A percentile compares a stretch with the other conserved stretches of the same genome.
phyloP scores from a whole-genome alignment of 2,888 invertebrate genomes.

The Troides aeacus region DNA sequence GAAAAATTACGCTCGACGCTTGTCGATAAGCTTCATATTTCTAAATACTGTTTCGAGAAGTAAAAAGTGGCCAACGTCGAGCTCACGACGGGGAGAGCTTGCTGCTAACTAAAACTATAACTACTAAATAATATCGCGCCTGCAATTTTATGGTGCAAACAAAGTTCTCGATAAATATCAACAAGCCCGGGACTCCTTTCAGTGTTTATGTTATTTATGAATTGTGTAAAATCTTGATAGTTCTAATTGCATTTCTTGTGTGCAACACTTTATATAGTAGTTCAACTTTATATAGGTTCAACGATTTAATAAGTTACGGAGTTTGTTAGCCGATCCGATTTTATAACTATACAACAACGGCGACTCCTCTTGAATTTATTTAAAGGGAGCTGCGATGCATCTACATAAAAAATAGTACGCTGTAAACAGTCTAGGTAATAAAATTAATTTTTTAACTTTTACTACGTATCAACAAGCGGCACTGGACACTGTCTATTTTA shows the following conservation, averaged over 20 bases:
- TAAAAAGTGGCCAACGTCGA: conserved; percentile 16
- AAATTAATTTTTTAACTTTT: no score
- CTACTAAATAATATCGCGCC: conserved; percentile 24
- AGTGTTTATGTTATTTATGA: conserved; percentile 22
- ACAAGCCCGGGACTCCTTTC: conserved; percentile 19
- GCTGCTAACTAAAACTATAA: conserved; percentile 15
- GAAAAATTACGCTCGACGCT: conserved; percentile 53
- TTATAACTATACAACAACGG: no score
- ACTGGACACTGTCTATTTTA: no score
- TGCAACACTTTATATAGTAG: background rate
- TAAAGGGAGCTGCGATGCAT: no score
- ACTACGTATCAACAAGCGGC: no score
- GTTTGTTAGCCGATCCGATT: no score
- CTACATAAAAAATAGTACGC: no score
- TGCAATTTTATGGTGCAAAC: conserved; percentile 29
- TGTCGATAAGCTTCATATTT: conserved; percentile 41
- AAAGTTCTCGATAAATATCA: conserved; percentile 26
- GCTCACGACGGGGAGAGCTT: conserved; percentile 8
- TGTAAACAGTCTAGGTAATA: no score
- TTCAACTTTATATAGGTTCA: background rate
- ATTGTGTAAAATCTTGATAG: conserved; percentile 17
- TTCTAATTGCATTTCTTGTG: background rate
- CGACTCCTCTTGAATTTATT: no score
- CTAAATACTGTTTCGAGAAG: conserved; percentile 24
- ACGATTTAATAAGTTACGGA: background rate